Conservation (phyloP, 2,797 vertebrate species). For the Phalloptychus januarius region DNA sequence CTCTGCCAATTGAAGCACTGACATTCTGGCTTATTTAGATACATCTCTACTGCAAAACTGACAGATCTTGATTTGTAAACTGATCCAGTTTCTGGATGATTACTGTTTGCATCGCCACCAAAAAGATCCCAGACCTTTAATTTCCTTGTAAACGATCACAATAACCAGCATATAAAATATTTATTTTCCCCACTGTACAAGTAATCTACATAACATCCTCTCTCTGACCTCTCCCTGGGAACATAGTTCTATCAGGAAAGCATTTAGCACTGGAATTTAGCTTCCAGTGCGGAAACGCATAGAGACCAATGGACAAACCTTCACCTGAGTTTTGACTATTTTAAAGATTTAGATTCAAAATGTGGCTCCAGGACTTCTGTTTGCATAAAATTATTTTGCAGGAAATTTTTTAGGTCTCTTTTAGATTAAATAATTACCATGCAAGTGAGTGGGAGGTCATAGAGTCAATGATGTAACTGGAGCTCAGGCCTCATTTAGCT, state of each 20-base stretch:
- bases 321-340: not conserved
- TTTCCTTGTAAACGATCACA: not conserved
- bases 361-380: not conserved
- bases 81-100: not conserved
- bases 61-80: not conserved
- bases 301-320: not conserved
- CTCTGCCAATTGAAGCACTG: not conserved
- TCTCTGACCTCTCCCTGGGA: slow-evolving; percentile 49
- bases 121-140: not conserved
- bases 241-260: slow-evolving; percentile 25
- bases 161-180: slow-evolving; percentile 28
- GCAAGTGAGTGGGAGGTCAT: slow-evolving; percentile 5
- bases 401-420: slow-evolving; percentile 3
- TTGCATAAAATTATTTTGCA: not conserved
- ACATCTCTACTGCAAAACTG: not conserved
- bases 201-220: slow-evolving; percentile 29
- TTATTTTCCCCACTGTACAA: slow-evolving; percentile 23
- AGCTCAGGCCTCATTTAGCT: slow-evolving; percentile 10
- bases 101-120: not conserved
- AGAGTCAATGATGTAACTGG: slow-evolving; percentile 20
- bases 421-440: slow-evolving; percentile 22
- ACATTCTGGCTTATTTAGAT: not conserved
- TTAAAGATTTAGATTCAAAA: slow-evolving; percentile 19
- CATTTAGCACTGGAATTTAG: slow-evolving; percentile 59
- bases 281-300: slow-evolving; percentile 35